These are phyloP conservation scores for Drosophila albomicans DNA, from an alignment of 1,140 invertebrate species.

Conservation along the genomic window DNA sequence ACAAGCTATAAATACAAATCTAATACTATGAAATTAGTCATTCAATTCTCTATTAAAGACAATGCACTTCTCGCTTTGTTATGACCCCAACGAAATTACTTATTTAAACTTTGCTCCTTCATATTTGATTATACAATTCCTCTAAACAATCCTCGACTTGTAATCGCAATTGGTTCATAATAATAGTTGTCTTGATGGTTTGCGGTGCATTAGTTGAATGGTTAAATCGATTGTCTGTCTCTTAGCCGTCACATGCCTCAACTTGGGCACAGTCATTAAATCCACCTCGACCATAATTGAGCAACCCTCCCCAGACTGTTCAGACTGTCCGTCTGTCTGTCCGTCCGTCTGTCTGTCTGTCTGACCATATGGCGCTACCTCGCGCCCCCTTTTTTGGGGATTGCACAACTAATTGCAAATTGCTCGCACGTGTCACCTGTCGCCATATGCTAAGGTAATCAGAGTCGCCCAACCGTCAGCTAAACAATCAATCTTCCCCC, in stretches of 20 bases:
- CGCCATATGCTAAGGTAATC: constrained; percentile 17
- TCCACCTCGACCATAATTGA: neutral
- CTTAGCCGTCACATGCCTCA: neutral
- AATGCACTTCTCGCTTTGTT: no score
- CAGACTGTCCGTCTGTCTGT: no score
- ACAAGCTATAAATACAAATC: no score
- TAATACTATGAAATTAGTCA: no score
- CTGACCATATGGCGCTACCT: constrained; percentile 3
- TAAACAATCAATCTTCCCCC: no score
- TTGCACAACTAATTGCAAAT: constrained; percentile 21
- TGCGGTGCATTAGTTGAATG: neutral
- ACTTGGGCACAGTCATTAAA: constrained; percentile 1
- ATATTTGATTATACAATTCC: constrained; percentile 10
- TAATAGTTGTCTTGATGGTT: neutral
- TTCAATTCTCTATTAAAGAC: no score
- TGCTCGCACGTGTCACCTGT: constrained; percentile 15
- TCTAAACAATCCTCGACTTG: neutral
- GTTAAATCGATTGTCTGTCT: constrained; percentile 17
- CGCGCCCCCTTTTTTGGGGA: constrained; percentile 1
- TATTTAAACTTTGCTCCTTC: neutral
- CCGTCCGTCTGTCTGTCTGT: neutral
- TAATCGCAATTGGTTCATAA: constrained; percentile 24
- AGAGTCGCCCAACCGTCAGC: neutral
- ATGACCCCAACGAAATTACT: no score
- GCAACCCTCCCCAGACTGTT: no score